Percentiles rank a stretch among this genome's conserved stretches.
phyloP scores from a whole-genome alignment of 2,888 invertebrate genomes.

The Nomada fabriciana region DNA sequence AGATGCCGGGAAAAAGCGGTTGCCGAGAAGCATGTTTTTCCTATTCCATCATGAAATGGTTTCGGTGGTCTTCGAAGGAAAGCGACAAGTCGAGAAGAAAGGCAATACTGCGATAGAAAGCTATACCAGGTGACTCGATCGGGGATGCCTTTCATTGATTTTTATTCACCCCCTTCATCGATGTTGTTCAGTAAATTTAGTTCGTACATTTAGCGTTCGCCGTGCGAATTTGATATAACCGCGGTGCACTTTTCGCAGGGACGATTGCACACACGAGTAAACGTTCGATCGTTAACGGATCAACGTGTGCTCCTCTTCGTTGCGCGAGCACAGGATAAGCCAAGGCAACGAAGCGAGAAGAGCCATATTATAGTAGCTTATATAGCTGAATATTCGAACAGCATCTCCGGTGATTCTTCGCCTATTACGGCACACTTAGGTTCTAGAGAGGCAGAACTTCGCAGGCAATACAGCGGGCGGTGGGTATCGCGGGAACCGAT shows the following conservation, averaged over 20 bases:
- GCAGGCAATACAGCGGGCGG: slow-evolving; percentile 65
- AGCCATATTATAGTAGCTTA: too few species aligned
- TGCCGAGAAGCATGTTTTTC: slow-evolving; percentile 39
- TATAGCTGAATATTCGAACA: neutral
- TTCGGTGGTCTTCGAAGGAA: slow-evolving; percentile 74
- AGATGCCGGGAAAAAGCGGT: slow-evolving; percentile 51
- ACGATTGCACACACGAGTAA: neutral
- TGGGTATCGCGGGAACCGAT: slow-evolving; percentile 68
- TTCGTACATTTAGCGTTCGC: neutral
- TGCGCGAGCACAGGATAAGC: neutral
- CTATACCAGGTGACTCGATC: slow-evolving; percentile 54
- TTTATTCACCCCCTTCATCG: too few species aligned
- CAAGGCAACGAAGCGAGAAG: neutral
- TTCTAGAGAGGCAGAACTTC: slow-evolving; percentile 62
- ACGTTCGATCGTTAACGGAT: slow-evolving; percentile 6
- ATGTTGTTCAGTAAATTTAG: too few species aligned
- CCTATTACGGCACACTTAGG: slow-evolving; percentile 63
- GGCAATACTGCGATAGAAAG: slow-evolving; percentile 53
- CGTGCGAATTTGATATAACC: neutral
- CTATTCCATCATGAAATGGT: slow-evolving; percentile 38
- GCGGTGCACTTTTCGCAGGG: neutral
- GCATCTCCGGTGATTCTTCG: slow-evolving; percentile 18
- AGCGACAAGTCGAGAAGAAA: slow-evolving; percentile 69
- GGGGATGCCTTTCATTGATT: slow-evolving; percentile 12
- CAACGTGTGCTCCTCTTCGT: neutral